These are phyloP conservation scores for Babyrousa celebensis DNA, from an alignment of 2,797 vertebrate genomes.

Conservation along the genomic window DNA sequence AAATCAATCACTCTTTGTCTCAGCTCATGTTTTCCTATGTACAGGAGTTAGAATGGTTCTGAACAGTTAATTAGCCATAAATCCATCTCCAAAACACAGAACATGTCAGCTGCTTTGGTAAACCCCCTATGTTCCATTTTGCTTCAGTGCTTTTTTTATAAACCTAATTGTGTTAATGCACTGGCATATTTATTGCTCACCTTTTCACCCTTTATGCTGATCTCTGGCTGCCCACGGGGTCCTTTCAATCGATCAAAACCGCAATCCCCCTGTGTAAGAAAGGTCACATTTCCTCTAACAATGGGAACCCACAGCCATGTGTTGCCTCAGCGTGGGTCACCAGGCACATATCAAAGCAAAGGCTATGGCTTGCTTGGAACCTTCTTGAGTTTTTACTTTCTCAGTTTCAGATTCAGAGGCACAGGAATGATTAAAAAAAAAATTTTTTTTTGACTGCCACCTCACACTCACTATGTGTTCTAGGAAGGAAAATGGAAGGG, in stretches of 20 bases:
- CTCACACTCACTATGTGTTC: slow-evolving; percentile 31
- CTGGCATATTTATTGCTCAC: slow-evolving; percentile 92
- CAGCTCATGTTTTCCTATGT: slow-evolving; percentile 79
- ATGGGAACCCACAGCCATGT: slow-evolving; percentile 65
- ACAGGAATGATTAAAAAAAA: neutral
- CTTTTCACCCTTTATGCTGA: slow-evolving; percentile 96
- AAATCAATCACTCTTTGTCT: slow-evolving; percentile 84
- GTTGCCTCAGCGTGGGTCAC: slow-evolving; percentile 28
- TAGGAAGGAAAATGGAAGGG: slow-evolving; percentile 52
- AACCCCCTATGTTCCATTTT: slow-evolving; percentile 67
- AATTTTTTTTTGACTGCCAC: neutral
- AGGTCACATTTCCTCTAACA: slow-evolving; percentile 67
- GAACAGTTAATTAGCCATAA: slow-evolving; percentile 82
- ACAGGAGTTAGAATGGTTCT: slow-evolving; percentile 82
- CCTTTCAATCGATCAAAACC: slow-evolving; percentile 95
- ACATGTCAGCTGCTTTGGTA: slow-evolving; percentile 69
- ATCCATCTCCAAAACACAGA: slow-evolving; percentile 78
- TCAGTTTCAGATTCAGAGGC: slow-evolving; percentile 6
- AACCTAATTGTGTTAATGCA: slow-evolving; percentile 80
- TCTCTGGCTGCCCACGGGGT: slow-evolving; percentile 93
- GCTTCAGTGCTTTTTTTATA: slow-evolving; percentile 70
- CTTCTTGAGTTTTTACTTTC: slow-evolving; percentile 49
- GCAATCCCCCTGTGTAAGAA: slow-evolving; percentile 93
- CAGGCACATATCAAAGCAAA: slow-evolving; percentile 77
- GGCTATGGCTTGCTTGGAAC: neutral